Conservation (phyloP, 2,113 vertebrate genomes). For the Plecotus auritus region DNA sequence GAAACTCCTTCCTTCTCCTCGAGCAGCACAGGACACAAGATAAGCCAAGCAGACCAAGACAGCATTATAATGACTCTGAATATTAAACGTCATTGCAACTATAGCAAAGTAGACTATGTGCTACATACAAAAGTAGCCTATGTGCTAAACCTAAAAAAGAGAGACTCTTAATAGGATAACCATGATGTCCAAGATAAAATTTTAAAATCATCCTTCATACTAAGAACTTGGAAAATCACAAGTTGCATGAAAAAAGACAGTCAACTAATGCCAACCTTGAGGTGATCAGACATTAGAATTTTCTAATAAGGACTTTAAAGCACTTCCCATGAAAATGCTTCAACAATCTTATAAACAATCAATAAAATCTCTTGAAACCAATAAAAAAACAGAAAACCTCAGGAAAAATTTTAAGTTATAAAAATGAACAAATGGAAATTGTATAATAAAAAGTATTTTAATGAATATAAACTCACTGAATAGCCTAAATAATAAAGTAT, state of each 20-base stretch:
- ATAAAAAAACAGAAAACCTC: background rate
- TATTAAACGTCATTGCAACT: background rate
- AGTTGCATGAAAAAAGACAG: background rate
- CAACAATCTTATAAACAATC: background rate
- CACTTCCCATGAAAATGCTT: background rate
- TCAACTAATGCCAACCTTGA: background rate
- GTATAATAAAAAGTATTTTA: background rate
- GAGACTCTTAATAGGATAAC: background rate
- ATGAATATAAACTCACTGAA: background rate
- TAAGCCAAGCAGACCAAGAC: background rate
- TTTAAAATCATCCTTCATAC: background rate
- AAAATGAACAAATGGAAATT: slow-evolving; percentile 25
- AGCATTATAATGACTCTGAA: background rate
- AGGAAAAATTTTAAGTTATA: background rate
- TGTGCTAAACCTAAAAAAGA: background rate
- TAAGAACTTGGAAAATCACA: background rate
- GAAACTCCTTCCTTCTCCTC: background rate
- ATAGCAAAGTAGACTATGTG: background rate
- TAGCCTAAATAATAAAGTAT: background rate
- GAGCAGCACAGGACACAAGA: background rate
- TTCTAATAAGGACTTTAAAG: background rate
- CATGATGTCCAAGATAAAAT: background rate
- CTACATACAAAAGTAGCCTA: background rate
- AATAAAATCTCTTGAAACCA: background rate
- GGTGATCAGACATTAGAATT: background rate